Conservation (phyloP, 2,888 invertebrate genomes). For the Deroplatys truncata region DNA sequence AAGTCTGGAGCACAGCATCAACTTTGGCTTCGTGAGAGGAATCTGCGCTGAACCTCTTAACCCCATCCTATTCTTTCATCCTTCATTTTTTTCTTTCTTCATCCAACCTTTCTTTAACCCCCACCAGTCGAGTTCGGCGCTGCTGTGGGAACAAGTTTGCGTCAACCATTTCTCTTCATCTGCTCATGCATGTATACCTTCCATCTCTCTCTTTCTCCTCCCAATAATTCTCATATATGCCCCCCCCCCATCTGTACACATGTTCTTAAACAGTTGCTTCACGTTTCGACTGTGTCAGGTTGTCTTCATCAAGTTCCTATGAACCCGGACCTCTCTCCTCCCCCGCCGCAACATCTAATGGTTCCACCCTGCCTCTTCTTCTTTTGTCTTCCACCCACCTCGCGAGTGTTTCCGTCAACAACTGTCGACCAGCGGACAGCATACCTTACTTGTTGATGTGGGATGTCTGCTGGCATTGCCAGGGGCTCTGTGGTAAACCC, state of each 20-base stretch:
- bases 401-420: neutral
- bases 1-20: neutral
- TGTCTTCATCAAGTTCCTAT: neutral
- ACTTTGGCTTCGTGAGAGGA: neutral
- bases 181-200: neutral
- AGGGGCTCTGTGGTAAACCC: no score
- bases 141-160: neutral
- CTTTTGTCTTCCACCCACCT: neutral
- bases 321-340: constrained; percentile 7
- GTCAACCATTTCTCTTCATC: constrained; percentile 1
- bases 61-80: neutral
- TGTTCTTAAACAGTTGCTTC: neutral
- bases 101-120: neutral
- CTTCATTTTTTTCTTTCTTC: neutral
- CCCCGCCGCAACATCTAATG: neutral
- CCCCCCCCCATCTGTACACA: neutral
- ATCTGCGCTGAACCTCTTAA: neutral
- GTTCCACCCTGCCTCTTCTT: neutral
- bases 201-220: neutral
- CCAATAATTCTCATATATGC: neutral
- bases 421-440: neutral
- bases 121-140: neutral
- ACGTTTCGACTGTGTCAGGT: neutral
- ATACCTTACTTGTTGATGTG: neutral
- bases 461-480: neutral